These are phyloP conservation scores for Grantiella picta DNA, from an alignment of 2,113 vertebrate genomes.

Conservation along the genomic window DNA sequence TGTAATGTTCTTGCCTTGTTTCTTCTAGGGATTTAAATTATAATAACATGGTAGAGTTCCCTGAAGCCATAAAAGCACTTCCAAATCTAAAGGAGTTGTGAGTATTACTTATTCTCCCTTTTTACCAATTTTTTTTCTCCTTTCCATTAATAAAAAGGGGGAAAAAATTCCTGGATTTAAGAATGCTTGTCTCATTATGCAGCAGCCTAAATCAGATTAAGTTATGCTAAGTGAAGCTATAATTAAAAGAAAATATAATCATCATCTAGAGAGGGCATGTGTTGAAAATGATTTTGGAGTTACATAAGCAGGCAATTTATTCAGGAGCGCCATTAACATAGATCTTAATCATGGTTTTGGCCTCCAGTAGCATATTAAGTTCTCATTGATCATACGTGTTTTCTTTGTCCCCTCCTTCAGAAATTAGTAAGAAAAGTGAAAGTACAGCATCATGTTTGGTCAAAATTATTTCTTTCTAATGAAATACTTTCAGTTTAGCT, in stretches of 20 bases:
- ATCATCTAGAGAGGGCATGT: background rate
- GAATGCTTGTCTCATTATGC: background rate
- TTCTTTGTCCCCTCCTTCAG: background rate
- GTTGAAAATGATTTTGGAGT: background rate
- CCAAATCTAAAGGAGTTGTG: slow-evolving; percentile 95
- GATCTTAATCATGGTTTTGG: slow-evolving; percentile 2
- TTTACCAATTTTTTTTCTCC: background rate
- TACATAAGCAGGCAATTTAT: slow-evolving; percentile 12
- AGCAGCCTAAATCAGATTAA: background rate
- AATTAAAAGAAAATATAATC: slow-evolving; percentile 22
- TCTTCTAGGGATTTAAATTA: slow-evolving; percentile 92
- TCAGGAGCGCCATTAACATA: background rate
- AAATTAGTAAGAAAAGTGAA: background rate
- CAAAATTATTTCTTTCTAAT: background rate
- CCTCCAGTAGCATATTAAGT: background rate
- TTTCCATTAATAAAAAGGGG: background rate
- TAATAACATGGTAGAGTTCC: slow-evolving; percentile 91
- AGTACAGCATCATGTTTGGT: background rate
- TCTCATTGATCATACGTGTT: background rate
- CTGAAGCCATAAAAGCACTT: slow-evolving; percentile 89
- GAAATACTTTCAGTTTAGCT: background rate
- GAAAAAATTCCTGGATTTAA: background rate
- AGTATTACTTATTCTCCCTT: slow-evolving; percentile 69
- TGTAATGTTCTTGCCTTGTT: background rate
- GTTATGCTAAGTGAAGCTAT: background rate